A percentile compares a stretch with the other conserved stretches of the same genome.
Evolutionary conservation across 2,888 invertebrate genomes (phyloP).

Genomic region (Caenorhabditis zanzibari): DNA sequence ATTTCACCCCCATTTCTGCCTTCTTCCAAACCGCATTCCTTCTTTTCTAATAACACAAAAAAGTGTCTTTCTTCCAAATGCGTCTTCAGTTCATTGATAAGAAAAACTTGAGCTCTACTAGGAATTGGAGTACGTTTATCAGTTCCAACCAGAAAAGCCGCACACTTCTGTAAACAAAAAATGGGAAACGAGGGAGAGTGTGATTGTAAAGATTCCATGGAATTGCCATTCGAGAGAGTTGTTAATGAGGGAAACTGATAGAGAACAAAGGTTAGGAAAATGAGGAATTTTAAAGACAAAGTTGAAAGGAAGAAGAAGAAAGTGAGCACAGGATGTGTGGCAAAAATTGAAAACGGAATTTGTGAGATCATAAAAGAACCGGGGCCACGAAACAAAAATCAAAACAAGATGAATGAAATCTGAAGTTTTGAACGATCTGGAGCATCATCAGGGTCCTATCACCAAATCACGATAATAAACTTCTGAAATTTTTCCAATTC

Average conservation of each 20-base stretch:
- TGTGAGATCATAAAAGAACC: not conserved
- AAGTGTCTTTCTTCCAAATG: not conserved
- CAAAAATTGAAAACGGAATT: not conserved
- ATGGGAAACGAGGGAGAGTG: constrained; percentile 19
- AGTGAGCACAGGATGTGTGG: constrained; percentile 1
- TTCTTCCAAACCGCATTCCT: constrained; percentile 20
- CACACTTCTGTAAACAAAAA: constrained; percentile 42
- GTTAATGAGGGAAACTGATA: constrained; percentile 6
- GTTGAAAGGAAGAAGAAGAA: not conserved
- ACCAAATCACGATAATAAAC: no score
- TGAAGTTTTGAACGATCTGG: no score
- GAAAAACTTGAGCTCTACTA: constrained; percentile 52
- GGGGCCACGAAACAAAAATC: no score
- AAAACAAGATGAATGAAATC: no score
- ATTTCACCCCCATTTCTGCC: not conserved
- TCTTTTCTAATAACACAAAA: constrained; percentile 10
- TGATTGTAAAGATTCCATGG: constrained; percentile 17
- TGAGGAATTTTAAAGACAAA: not conserved
- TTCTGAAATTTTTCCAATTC: constrained; percentile 14
- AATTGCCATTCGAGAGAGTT: not conserved
- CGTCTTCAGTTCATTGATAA: constrained; percentile 41
- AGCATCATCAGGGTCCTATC: not conserved
- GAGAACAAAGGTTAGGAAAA: not conserved
- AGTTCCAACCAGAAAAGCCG: constrained; percentile 27
- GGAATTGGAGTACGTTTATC: constrained; percentile 53